Percentiles rank a stretch among this genome's conserved stretches.
Evolutionary conservation across 2,797 vertebrate genomes (phyloP).

Genomic region (Enteromius paludinosus): DNA sequence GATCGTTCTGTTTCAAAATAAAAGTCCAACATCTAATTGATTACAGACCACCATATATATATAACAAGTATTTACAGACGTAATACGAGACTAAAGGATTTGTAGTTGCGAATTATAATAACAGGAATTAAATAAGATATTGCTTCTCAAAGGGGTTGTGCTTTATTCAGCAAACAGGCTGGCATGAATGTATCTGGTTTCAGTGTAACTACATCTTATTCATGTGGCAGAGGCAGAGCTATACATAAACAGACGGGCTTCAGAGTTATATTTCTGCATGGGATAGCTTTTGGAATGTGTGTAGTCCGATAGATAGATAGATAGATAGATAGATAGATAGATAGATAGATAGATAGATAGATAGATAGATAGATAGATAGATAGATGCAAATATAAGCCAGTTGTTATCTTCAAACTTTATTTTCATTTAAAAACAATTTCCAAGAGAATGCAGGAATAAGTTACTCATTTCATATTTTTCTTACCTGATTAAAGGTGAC

Average conservation of each 20-base stretch:
- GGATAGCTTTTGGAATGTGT: neutral
- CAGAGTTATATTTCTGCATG: constrained; percentile 25
- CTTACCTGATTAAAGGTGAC: constrained; percentile 52
- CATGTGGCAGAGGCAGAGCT: constrained; percentile 7
- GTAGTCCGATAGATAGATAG: neutral
- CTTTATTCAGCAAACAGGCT: neutral
- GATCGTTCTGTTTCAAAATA: constrained; percentile 16
- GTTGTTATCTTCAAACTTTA: constrained; percentile 27
- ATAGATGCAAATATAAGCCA: neutral
- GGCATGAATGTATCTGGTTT: constrained; percentile 1
- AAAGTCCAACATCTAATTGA: neutral
- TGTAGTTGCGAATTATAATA: neutral
- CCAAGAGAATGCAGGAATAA: constrained; percentile 52
- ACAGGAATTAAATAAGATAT: neutral
- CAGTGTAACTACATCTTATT: constrained; percentile 18
- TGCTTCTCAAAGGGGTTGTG: neutral
- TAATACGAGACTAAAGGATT: neutral
- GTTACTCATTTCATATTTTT: constrained; percentile 51
- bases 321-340: neutral
- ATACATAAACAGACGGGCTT: constrained; percentile 16
- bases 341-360: neutral
- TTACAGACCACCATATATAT: too few species aligned
- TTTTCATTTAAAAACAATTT: constrained; percentile 34
- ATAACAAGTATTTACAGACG: neutral
- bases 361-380: neutral